Evolutionary conservation across 2,888 invertebrate genomes (phyloP).

Genomic region (Acanthoscelides obtectus): DNA sequence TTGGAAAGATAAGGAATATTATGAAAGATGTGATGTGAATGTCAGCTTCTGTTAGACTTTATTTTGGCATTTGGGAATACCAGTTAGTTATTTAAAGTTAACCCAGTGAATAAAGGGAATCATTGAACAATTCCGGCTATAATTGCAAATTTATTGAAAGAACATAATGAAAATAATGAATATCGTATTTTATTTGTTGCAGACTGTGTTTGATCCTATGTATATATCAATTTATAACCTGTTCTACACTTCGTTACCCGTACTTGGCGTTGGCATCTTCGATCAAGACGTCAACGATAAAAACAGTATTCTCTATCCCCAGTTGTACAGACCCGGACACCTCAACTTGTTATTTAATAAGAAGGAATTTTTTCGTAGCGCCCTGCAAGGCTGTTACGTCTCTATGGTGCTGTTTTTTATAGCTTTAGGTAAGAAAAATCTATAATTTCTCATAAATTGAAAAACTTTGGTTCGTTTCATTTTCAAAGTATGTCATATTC

Average conservation of each 20-base stretch:
- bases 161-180: no score
- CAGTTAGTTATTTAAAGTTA: no score
- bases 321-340: conserved; percentile 93
- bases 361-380: conserved; percentile 92
- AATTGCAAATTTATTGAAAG: no score
- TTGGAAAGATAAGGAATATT: no score
- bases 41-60: no score
- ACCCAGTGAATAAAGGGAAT: no score
- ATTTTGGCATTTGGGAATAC: no score
- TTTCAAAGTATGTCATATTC: no score
- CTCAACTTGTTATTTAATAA: conserved; percentile 95
- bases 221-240: conserved; percentile 99
- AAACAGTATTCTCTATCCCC: conserved; percentile 86
- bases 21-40: no score
- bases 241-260: conserved; percentile 97
- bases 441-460: no score
- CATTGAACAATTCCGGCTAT: no score
- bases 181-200: conserved; percentile 40
- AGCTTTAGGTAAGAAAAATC: conserved; percentile 86
- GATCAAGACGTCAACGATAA: conserved; percentile 95
- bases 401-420: conserved; percentile 95
- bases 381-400: conserved; percentile 92
- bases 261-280: conserved; percentile 93
- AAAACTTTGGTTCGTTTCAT: no score
- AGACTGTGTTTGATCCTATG: conserved; percentile 99